Evolutionary conservation across 2,113 vertebrate species (phyloP).

Genomic region (Heloderma charlesbogerti): DNA sequence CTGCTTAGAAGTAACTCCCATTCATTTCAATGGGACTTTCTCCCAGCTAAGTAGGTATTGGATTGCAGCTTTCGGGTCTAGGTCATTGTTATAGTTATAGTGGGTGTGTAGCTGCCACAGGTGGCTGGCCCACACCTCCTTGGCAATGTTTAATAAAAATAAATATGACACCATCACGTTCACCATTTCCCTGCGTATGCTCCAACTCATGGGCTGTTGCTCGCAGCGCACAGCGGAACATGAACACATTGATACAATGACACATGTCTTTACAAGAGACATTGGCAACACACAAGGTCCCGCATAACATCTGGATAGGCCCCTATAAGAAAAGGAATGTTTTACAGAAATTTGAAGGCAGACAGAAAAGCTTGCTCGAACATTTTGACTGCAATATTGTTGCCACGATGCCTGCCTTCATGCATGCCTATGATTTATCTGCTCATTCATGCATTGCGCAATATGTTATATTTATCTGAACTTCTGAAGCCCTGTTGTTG

Average conservation of each 20-base stretch:
- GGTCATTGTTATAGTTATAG: background rate
- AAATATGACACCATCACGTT: background rate
- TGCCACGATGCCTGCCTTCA: background rate
- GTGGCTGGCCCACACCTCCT: background rate
- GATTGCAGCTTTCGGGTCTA: background rate
- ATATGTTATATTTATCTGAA: background rate
- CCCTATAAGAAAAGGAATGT: background rate
- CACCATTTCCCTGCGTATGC: background rate
- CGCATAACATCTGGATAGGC: background rate
- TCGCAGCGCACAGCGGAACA: background rate
- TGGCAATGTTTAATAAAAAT: background rate
- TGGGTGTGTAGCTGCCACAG: background rate
- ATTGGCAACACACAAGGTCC: background rate
- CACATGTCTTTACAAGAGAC: background rate
- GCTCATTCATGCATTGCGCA: background rate
- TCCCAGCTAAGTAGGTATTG: background rate
- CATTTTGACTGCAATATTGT: background rate
- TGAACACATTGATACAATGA: too few species aligned
- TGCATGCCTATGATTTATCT: background rate
- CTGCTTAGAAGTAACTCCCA: background rate
- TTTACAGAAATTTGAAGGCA: background rate
- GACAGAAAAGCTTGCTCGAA: background rate
- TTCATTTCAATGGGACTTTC: background rate
- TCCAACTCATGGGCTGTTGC: background rate
- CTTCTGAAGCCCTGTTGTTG: background rate